phyloP scores from a whole-genome alignment of 1,140 invertebrate species.

The Chelonus insularis region DNA sequence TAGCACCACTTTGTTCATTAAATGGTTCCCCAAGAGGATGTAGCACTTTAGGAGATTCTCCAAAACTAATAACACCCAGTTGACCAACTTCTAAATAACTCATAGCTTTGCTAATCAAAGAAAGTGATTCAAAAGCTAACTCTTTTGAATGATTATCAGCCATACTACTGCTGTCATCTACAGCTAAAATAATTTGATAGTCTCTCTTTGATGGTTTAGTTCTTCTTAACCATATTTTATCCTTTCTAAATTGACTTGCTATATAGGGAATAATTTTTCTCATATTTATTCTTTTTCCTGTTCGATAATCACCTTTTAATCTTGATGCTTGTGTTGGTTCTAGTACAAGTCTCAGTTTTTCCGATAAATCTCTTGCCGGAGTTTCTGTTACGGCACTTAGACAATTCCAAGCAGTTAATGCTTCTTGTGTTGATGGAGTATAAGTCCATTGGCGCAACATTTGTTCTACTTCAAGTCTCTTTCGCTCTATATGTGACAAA shows the following conservation, averaged over 20 bases:
- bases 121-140: slow-evolving; percentile 92
- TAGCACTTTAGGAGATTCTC: slow-evolving; percentile 80
- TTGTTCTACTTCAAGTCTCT: slow-evolving; percentile 60
- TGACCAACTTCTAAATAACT: slow-evolving; percentile 92
- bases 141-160: slow-evolving; percentile 86
- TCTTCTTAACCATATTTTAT: slow-evolving; percentile 97
- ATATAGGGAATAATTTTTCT: slow-evolving; percentile 97
- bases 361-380: slow-evolving; percentile 87
- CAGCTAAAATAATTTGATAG: slow-evolving; percentile 94
- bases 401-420: slow-evolving; percentile 61
- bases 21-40: slow-evolving; percentile 87
- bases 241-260: slow-evolving; percentile 97
- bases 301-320: slow-evolving; percentile 93
- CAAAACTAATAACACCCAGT: slow-evolving; percentile 89
- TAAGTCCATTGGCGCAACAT: slow-evolving; percentile 63
- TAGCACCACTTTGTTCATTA: slow-evolving; percentile 77
- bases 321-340: slow-evolving; percentile 93
- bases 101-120: slow-evolving; percentile 89
- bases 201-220: slow-evolving; percentile 95
- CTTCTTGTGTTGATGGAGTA: slow-evolving; percentile 58
- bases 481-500: slow-evolving; percentile 39
- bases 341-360: slow-evolving; percentile 89
- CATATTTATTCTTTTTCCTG: slow-evolving; percentile 98
- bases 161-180: slow-evolving; percentile 97
- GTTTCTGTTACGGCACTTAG: slow-evolving; percentile 66